Conservation (phyloP, 2,113 vertebrate genomes). For the Thermophis baileyi region DNA sequence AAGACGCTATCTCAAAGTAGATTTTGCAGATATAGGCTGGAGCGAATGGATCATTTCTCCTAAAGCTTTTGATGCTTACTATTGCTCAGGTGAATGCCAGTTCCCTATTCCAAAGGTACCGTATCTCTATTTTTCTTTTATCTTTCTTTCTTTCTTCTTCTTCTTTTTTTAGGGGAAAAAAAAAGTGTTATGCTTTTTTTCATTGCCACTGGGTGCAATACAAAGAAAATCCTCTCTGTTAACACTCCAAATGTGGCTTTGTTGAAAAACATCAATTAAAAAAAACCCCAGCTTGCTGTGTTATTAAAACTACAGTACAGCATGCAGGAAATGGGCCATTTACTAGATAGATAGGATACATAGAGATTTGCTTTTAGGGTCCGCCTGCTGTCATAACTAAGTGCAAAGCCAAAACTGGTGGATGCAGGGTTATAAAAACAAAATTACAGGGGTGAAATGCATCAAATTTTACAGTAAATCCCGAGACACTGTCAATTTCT, state of each 20-base stretch:
- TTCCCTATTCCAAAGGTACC: constrained; percentile 96
- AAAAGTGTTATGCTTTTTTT: background rate
- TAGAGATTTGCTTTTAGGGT: background rate
- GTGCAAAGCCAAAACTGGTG: constrained; percentile 31
- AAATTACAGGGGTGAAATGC: background rate
- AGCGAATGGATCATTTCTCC: constrained; percentile 99
- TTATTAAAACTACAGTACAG: background rate
- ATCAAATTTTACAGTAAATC: constrained; percentile 35
- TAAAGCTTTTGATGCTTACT: constrained; percentile 93
- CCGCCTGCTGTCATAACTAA: constrained; percentile 22
- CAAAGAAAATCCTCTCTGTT: constrained; percentile 8
- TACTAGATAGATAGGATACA: background rate
- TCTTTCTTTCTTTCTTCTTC: background rate
- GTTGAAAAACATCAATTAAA: background rate
- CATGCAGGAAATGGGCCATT: constrained; percentile 1
- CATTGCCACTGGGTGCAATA: background rate
- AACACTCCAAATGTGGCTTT: background rate
- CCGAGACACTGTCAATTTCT: constrained; percentile 17
- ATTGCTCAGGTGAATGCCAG: constrained; percentile 95
- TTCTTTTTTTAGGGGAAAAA: background rate
- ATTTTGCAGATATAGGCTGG: constrained; percentile 98
- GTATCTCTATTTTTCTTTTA: background rate
- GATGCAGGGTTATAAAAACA: constrained; percentile 19
- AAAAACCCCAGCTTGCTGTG: constrained; percentile 26
- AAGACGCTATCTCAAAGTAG: constrained; percentile 91